These are phyloP conservation scores for cattle (Bos taurus) DNA, from an alignment of 2,113 vertebrate genomes.

Conservation along the genomic window ARS-UCD2.0 NC_037356.1:21727001-21727500, in stretches of 20 bases:
- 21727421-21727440: not conserved
- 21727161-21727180: not conserved
- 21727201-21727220: not conserved
- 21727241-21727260: not conserved
- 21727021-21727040: not conserved
- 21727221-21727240: not conserved
- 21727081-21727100: not conserved
- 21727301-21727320: not conserved
- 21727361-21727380: not conserved
- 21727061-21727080: not conserved
- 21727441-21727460: not conserved
- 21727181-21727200: not conserved
- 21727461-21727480: not conserved
- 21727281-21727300: not conserved
- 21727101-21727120: not conserved
- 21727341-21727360: not conserved
- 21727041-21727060: not conserved
- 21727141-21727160: not conserved
- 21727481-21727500: not conserved
- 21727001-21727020: not conserved
- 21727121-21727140: not conserved
- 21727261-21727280: not conserved
- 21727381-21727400: not conserved
- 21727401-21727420: not conserved
- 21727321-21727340: not conserved